A percentile compares a stretch with the other conserved stretches of the same genome.
phyloP scores from a whole-genome alignment of 2,888 invertebrate genomes.

The Plemyria rubiginata region DNA sequence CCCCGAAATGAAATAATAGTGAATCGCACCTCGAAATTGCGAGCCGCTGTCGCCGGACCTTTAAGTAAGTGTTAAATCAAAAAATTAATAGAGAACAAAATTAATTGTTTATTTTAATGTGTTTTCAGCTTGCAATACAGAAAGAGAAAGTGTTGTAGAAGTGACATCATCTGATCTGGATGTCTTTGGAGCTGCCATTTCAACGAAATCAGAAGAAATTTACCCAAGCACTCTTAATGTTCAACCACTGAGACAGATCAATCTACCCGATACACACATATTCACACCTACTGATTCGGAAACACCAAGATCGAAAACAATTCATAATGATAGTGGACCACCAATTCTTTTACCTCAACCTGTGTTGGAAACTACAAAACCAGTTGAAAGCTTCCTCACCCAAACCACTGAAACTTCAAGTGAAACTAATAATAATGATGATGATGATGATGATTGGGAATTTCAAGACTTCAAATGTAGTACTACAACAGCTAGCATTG shows the following conservation, averaged over 20 bases:
- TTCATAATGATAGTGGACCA: conserved; percentile 71
- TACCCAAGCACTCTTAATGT: conserved; percentile 71
- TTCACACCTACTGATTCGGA: conserved; percentile 82
- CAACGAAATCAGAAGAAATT: conserved; percentile 67
- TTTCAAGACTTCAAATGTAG: conserved; percentile 74
- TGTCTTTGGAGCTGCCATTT: conserved; percentile 62
- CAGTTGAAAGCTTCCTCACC: conserved; percentile 36
- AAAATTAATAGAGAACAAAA: background rate
- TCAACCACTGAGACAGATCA: conserved; percentile 78
- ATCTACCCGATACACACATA: conserved; percentile 80
- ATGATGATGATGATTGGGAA: conserved; percentile 73
- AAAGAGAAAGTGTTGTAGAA: conserved; percentile 56
- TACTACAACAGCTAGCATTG: conserved; percentile 34
- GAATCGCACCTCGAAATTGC: no score
- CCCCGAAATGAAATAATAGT: no score
- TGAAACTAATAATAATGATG: conserved; percentile 42
- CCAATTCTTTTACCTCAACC: conserved; percentile 61
- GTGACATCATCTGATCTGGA: conserved; percentile 64
- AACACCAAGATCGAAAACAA: conserved; percentile 80
- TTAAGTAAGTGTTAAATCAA: background rate
- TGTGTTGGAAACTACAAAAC: conserved; percentile 45
- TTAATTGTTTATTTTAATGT: conserved; percentile 30
- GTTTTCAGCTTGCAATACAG: conserved; percentile 74
- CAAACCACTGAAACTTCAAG: conserved; percentile 37
- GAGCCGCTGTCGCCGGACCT: no score